Base-by-base conservation (phyloP, 2,797 vertebrate genomes). In the Alfaro cultratus region DNA sequence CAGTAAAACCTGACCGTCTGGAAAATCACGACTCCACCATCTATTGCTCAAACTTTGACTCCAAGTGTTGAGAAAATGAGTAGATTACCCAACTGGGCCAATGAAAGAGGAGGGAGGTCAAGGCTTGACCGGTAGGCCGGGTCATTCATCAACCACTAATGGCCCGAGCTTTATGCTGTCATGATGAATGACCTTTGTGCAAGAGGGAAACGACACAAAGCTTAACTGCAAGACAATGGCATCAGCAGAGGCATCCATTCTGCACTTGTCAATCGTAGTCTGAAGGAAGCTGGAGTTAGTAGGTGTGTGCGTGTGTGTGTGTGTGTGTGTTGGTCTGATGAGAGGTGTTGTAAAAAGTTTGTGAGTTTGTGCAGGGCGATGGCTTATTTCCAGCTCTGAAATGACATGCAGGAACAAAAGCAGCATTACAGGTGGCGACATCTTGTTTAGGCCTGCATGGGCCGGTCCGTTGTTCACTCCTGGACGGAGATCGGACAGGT, bases 131-230 rank as follows among this genome's bases (percentile, higher is more conserved):
- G 87, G 90, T 83, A 86, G 88, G 89, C 85, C 85, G 39, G 91
- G 91, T 95, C 92, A 93, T 96, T 94, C 91, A 94, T 94, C 93
- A 95, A 89, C 82, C 36, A 21, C 89, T 94, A 95, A 95, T 91
- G 92, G 86, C 85, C 86, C 46, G 82, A 92, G 92, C 94, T 95
- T 95, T 94, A 93, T 90, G 91, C 91, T 91, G 91, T 94, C 90
- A 86, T 72, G 86, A 92, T 90, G 90, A 93, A 94, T 94, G 92
- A 95, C 93, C 91, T 95, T 95, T 92, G 87, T 90, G 79, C 84
- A 9, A 80, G 89, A 88, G 78, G 82, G 75, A 85, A 84, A 80
- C 80, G 23, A 81, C 47, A 87, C 83, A 87, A 89, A 91, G 86
- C 90, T 87, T 83, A 77, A 85, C 86, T n/a, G 60, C 60, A 1